Evolutionary conservation across 2,797 vertebrate genomes (phyloP), one percentile per base, ranked within the genome.

Genomic region (Erethizon dorsatum): DNA sequence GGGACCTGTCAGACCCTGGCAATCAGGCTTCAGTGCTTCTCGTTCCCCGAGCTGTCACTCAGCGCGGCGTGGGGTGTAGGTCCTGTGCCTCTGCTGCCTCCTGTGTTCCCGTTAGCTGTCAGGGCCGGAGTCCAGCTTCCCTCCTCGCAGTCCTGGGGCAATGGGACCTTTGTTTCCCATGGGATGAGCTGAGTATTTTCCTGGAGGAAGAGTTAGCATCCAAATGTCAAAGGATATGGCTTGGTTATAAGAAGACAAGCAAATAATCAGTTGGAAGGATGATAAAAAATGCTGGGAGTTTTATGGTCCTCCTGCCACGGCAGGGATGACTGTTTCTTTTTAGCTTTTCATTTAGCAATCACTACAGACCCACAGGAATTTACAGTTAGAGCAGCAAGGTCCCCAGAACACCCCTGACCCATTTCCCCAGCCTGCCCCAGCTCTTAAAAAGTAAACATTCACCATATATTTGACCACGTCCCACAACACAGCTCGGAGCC

Each of bases 1-100:
- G 97, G 96, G 82, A 37, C 13, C 14, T 83, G 89, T 97, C 85
- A 98, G 88, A 67, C 84, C 61, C 65, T 93, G 83, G 28, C 95
- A 97, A 97, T 97, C 95, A 96, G 78, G 78, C 96, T 95, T 96
- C 97, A 90, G 56, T 75, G 50, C 59, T 97, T 97, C 82, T 95
- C 97, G 92, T 92, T 97, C 97, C 94, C 94, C 22, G 94, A 92
- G 50, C 86, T 69, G 90, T 94, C 93, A 93, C 97, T 96, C 88
- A 96, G 45, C 88, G 37, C 61, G 56, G 52, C 10, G 52, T 63
- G 63, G 20, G 45, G 33, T 0, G 0, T 2, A 9, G 52, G 9
- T 13, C 52, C 52, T 54, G 52, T 2, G 52, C 59, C 59, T 65
- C 91, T 10, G 31, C 75, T 67, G 63, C 7, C 63, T 79, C 33